Conservation (phyloP, 2,888 invertebrate species). For the Drosophila nigricruria region DNA sequence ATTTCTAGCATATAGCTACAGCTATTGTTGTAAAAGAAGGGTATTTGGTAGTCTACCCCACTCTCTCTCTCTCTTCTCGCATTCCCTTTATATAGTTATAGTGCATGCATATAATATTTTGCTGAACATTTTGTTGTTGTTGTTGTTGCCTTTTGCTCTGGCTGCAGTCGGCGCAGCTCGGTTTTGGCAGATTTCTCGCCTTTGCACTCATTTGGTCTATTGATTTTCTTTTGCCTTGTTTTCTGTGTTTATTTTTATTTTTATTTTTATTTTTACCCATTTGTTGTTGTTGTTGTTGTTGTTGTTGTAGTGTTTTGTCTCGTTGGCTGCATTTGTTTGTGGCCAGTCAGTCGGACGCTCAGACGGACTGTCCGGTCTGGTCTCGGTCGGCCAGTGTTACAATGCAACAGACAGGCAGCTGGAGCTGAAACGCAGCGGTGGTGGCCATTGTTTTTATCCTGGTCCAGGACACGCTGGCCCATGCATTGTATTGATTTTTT, state of each 20-base stretch:
- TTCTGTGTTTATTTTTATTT: background rate
- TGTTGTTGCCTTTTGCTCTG: conserved; percentile 38
- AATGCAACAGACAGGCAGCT: conserved; percentile 71
- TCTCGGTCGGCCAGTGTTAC: conserved; percentile 79
- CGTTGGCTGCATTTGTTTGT: conserved; percentile 63
- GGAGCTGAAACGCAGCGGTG: conserved; percentile 7
- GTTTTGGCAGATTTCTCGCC: conserved; percentile 49
- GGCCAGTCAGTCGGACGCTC: conserved; percentile 42
- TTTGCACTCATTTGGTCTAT: conserved; percentile 57
- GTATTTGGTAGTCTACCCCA: conserved; percentile 1
- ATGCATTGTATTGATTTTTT: conserved; percentile 78
- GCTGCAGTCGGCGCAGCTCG: conserved; percentile 18
- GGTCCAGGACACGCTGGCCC: conserved; percentile 47
- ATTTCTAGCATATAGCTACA: background rate
- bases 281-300: conserved; percentile 9
- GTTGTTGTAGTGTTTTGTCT: conserved; percentile 56
- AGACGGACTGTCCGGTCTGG: conserved; percentile 22
- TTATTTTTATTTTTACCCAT: conserved; percentile 1
- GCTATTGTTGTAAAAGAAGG: background rate
- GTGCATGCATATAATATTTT: conserved; percentile 64
- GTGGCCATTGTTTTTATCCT: conserved; percentile 51
- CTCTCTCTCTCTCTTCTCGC: background rate
- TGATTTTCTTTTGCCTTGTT: conserved; percentile 62
- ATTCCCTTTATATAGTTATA: conserved; percentile 15
- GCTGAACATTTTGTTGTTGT: conserved; percentile 44